These are phyloP conservation scores for Aurelia aurita DNA, from an alignment of 30 jellyfish, hydroid and myxozoan species.

Conservation along the genomic window DNA sequence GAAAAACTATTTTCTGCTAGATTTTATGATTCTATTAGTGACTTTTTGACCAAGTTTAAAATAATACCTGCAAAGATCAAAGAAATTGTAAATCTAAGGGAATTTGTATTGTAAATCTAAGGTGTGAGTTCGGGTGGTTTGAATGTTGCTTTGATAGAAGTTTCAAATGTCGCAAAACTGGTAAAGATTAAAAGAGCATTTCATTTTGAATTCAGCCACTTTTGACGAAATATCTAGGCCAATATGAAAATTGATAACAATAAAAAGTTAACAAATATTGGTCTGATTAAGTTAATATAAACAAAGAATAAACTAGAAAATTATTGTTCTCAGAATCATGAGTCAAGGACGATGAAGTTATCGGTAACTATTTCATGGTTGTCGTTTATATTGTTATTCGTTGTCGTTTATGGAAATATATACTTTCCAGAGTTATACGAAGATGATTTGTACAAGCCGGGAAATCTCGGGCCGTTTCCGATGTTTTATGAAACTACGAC, in stretches of 20 bases:
- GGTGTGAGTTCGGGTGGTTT: constrained; percentile 22
- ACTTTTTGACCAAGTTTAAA: constrained; percentile 16
- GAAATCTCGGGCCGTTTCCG: constrained; percentile 96
- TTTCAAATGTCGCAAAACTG: background rate
- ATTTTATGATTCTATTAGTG: background rate
- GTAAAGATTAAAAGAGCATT: constrained; percentile 62
- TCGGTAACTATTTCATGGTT: constrained; percentile 9
- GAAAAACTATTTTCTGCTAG: background rate
- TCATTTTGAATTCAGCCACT: background rate
- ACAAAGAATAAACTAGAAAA: too few relatives aligned
- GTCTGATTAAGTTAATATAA: too few relatives aligned
- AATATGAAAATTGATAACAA: background rate
- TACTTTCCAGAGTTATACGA: constrained; percentile 96
- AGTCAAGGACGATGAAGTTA: background rate
- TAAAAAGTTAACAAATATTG: background rate
- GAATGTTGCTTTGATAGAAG: background rate
- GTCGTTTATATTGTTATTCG: background rate
- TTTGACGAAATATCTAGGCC: background rate
- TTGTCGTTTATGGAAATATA: constrained; percentile 55
- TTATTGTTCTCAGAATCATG: background rate
- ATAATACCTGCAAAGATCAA: too few relatives aligned
- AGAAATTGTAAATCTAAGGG: too few relatives aligned
- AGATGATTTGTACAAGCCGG: constrained; percentile 93
- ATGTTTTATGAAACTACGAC: constrained; percentile 88
- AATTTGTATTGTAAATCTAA: too few relatives aligned